Evolutionary conservation across 2,888 invertebrate genomes (phyloP), one percentile per base, ranked within the genome.

Genomic region (Micoletzkya japonica): DNA sequence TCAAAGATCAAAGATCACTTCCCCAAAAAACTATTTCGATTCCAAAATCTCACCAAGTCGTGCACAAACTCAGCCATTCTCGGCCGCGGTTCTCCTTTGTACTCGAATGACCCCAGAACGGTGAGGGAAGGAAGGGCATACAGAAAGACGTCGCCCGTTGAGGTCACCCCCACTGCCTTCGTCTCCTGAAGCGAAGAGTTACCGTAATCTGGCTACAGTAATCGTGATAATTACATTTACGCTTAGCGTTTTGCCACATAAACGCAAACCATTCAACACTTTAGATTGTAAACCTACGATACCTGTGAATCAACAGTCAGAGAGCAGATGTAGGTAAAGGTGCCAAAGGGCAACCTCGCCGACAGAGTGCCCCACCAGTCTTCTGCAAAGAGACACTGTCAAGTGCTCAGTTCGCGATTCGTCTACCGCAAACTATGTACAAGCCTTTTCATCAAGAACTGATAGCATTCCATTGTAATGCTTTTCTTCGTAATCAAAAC

Each of bases 131-230:
- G 68, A 58, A 68, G 68, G 49, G 39, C 24, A 49, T 57, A 57
- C 17, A 68, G 68, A 49, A 68, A 58, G 49, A 68, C 44, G 32
- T 68, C 68, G 39, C 68, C 68, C 26, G 68, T 66, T n/a, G 64
- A 37, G 0, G 64, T 37, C 36, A 66, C 64, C 6, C 64, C 52
- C 36, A 66, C 64, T 36, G 37, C 52, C 26, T 34, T 37, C 2
- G 64, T 37, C 28, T 66, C 64, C 64, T 66, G 54, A 44, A 50
- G n/a, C 26, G 1, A n/a, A 6, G n/a, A 17, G 1, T 4, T 6
- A 50, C 20, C 14, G 20, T 50, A 50, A 24, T n/a, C n/a, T 50
- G 10, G 26, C 26, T n/a, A n/a, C 6, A 50, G 50, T 50, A n/a
- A 50, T 50, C 4, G 4, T 50, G 6, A n/a, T n/a, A n/a, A n/a